These are phyloP conservation scores for Lycophotia porphyrea DNA, from an alignment of 2,888 invertebrate species.

Conservation along the genomic window DNA sequence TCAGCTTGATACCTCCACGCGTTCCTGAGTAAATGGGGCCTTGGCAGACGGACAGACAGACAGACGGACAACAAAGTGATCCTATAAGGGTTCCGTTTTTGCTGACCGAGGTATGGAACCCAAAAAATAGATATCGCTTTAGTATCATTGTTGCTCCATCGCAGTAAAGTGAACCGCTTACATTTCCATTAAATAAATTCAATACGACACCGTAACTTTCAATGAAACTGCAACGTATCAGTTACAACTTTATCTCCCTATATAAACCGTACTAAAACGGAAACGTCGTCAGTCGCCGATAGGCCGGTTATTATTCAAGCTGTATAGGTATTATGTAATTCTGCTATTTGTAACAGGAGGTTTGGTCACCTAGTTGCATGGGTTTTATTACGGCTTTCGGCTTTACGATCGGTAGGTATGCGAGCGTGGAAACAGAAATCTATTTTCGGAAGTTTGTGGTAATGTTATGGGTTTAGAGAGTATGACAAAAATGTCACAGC, in stretches of 20 bases:
- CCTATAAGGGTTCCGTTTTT: too few species aligned
- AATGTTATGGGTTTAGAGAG: neutral
- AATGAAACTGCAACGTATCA: slow-evolving; percentile 4
- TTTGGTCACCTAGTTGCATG: slow-evolving; percentile 42
- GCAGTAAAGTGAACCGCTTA: neutral
- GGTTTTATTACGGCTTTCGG: neutral
- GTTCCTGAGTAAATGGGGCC: too few species aligned
- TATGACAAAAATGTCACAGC: neutral
- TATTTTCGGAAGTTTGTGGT: slow-evolving; percentile 11
- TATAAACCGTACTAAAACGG: slow-evolving; percentile 30
- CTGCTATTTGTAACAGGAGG: slow-evolving; percentile 36
- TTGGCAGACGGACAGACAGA: too few species aligned
- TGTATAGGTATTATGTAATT: slow-evolving; percentile 37
- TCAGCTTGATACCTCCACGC: too few species aligned
- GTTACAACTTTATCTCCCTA: slow-evolving; percentile 29
- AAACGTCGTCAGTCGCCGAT: slow-evolving; percentile 41
- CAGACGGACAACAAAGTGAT: too few species aligned
- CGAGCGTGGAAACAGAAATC: neutral
- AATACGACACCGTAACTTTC: slow-evolving; percentile 20
- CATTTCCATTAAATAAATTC: neutral
- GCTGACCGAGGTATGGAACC: too few species aligned
- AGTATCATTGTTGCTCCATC: neutral
- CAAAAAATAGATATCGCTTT: neutral
- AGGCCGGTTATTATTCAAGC: slow-evolving; percentile 39
- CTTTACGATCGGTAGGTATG: slow-evolving; percentile 15